Conservation (phyloP, 35 echinoderm and acorn worm genomes). For the Ptychodera flava region DNA sequence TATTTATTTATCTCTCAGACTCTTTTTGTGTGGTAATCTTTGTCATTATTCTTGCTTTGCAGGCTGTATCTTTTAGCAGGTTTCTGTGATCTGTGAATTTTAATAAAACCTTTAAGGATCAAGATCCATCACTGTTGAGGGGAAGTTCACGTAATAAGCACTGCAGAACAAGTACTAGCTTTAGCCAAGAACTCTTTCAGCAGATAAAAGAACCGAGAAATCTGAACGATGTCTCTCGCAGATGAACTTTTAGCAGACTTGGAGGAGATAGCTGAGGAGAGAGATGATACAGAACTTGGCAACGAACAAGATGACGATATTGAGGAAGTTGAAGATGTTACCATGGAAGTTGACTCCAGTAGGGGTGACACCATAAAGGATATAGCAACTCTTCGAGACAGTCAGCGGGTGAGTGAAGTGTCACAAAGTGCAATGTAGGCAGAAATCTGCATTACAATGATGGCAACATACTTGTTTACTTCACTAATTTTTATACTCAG, state of each 20-base stretch:
- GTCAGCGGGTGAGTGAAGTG: constrained; percentile 39
- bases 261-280: constrained; percentile 94
- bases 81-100: background rate
- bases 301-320: constrained; percentile 59
- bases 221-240: constrained; percentile 70
- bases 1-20: too few relatives aligned
- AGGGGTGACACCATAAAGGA: constrained; percentile 38
- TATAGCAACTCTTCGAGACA: constrained; percentile 76
- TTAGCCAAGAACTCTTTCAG: background rate
- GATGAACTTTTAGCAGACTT: constrained; percentile 88
- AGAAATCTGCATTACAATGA: too few relatives aligned
- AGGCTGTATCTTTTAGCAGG: background rate
- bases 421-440: background rate
- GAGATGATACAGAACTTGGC: constrained; percentile 34
- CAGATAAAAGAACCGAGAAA: background rate
- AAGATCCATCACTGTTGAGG: background rate
- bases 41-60: background rate
- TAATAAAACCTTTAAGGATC: background rate
- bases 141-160: background rate
- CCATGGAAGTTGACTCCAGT: constrained; percentile 76
- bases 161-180: background rate
- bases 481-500: too few relatives aligned
- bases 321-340: constrained; percentile 70
- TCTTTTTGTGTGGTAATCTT: background rate
- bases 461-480: too few relatives aligned